These are phyloP conservation scores for Astreopora myriophthalma DNA, from an alignment of 64 coral and sea anemone genomes.

Conservation along the genomic window DNA sequence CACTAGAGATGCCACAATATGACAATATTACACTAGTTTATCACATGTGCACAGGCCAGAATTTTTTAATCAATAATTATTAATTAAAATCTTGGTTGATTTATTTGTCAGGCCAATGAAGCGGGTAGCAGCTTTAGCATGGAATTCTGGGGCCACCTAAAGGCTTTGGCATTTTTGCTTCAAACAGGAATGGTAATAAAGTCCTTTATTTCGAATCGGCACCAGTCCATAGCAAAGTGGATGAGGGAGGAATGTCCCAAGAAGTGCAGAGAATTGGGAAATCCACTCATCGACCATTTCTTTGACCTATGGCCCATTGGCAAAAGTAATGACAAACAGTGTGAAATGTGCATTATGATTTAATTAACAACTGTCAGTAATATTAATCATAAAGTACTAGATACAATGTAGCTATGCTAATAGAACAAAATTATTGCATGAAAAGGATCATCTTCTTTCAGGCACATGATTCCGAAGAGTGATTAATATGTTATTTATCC, in stretches of 20 bases:
- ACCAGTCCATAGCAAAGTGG: slow-evolving; percentile 59
- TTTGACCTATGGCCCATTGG: slow-evolving; percentile 71
- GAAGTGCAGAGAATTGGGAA: slow-evolving; percentile 48
- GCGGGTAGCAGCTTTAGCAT: slow-evolving; percentile 57
- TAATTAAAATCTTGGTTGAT: background rate
- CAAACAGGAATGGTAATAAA: slow-evolving; percentile 46
- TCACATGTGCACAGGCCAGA: background rate
- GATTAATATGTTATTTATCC: background rate
- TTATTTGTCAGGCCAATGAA: background rate
- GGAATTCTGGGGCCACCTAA: slow-evolving; percentile 44
- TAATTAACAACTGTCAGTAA: background rate
- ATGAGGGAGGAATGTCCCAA: slow-evolving; percentile 63
- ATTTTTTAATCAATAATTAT: background rate
- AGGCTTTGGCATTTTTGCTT: slow-evolving; percentile 20
- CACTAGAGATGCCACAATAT: background rate
- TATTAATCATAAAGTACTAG: background rate
- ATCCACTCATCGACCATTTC: slow-evolving; percentile 44
- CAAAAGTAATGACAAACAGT: slow-evolving; percentile 35
- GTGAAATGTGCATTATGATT: background rate
- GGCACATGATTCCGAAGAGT: background rate
- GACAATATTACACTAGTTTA: too few species aligned
- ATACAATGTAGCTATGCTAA: background rate
- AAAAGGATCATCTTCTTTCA: too few species aligned
- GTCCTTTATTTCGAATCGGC: slow-evolving; percentile 45
- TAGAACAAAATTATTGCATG: background rate